Conservation (phyloP, 2,888 invertebrate species). For the Toxonevra muliebris region DNA sequence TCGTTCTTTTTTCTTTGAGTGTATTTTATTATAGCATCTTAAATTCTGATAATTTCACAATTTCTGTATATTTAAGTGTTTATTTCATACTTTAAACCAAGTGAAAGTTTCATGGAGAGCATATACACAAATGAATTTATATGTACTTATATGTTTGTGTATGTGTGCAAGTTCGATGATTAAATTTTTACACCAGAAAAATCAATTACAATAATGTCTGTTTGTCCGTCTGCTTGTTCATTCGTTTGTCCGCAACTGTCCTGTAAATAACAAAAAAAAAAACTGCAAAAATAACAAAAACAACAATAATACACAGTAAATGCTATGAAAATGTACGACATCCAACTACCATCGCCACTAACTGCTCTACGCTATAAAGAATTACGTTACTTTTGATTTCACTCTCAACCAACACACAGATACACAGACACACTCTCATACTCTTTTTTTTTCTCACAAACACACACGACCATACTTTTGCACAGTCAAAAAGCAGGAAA, state of each 20-base stretch:
- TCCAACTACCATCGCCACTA: too few relatives aligned
- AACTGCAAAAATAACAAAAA: background rate
- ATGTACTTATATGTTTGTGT: background rate
- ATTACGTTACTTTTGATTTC: conserved; percentile 21
- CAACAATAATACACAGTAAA: conserved; percentile 8
- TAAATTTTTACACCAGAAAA: conserved; percentile 51
- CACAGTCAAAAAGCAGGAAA: background rate
- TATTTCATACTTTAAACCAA: too few relatives aligned
- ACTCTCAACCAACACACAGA: background rate
- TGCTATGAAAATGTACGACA: background rate
- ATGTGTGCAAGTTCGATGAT: conserved; percentile 40
- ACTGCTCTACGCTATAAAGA: background rate
- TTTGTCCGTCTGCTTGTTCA: conserved; percentile 35
- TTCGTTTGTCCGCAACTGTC: too few relatives aligned
- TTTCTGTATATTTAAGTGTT: too few relatives aligned
- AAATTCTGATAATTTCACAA: too few relatives aligned
- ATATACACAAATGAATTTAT: background rate
- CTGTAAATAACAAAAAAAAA: background rate
- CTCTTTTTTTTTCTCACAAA: too few relatives aligned
- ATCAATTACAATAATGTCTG: conserved; percentile 50
- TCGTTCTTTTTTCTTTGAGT: too few relatives aligned
- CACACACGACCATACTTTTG: too few relatives aligned
- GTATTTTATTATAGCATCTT: too few relatives aligned
- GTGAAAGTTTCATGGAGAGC: background rate
- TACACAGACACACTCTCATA: background rate